These are phyloP conservation scores for Lithophane socia DNA, from an alignment of 2,888 invertebrate species.

Conservation along the genomic window DNA sequence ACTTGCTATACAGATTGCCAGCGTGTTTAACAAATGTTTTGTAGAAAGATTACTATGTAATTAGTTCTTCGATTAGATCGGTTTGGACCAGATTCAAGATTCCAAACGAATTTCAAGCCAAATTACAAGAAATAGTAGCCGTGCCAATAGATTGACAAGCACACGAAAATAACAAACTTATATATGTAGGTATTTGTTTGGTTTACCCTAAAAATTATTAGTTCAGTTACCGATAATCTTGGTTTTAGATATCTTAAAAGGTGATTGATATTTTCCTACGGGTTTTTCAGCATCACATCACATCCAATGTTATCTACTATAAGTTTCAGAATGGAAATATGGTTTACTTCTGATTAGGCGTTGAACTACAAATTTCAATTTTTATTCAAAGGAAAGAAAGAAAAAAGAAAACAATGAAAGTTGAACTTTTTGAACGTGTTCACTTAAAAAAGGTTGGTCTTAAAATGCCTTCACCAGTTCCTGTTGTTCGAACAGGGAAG, in stretches of 20 bases:
- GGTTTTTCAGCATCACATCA: not conserved
- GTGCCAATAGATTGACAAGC: constrained; percentile 23
- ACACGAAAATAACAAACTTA: not conserved
- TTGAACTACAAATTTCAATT: not conserved
- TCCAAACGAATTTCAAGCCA: constrained; percentile 20
- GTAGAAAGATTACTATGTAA: not conserved
- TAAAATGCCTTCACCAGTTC: not conserved
- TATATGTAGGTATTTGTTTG: not conserved
- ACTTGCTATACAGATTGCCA: not conserved
- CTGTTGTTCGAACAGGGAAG: not conserved
- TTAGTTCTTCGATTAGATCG: constrained; percentile 11
- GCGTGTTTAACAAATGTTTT: not conserved
- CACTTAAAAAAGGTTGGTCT: too few species aligned
- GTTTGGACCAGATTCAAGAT: constrained; percentile 43
- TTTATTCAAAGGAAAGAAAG: not conserved
- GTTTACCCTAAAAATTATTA: not conserved
- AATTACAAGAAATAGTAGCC: constrained; percentile 5
- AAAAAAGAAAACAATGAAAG: too few species aligned
- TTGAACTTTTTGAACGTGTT: not conserved
- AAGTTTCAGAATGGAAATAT: not conserved
- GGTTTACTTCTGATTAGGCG: not conserved
- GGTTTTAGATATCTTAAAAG: not conserved
- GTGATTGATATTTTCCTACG: not conserved
- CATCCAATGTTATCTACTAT: not conserved
- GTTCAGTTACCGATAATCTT: not conserved